Conservation (phyloP, 2,888 invertebrate genomes). For the Ethmia dodecea region DNA sequence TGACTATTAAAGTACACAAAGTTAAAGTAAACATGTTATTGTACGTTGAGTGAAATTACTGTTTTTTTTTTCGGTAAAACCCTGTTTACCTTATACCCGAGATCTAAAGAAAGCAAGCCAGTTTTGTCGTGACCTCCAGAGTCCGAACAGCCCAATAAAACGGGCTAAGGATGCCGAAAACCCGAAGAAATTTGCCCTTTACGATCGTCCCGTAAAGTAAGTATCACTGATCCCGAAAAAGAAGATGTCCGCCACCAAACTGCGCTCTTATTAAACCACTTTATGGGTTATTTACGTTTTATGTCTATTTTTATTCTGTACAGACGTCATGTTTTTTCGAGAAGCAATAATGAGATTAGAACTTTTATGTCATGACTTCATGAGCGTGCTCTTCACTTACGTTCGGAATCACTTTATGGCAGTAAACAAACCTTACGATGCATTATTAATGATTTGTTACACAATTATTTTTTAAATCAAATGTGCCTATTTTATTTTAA, state of each 20-base stretch:
- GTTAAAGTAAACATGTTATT: not conserved
- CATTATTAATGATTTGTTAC: too few relatives aligned
- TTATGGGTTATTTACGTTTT: slow-evolving; percentile 50
- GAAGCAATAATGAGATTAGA: not conserved
- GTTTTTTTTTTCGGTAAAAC: not conserved
- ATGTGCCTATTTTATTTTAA: too few relatives aligned
- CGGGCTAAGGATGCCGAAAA: slow-evolving; percentile 28
- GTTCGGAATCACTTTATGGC: too few relatives aligned
- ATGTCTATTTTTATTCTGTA: slow-evolving; percentile 34
- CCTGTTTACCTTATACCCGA: not conserved
- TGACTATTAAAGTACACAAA: slow-evolving; percentile 5
- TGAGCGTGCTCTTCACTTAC: too few relatives aligned
- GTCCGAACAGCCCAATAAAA: slow-evolving; percentile 23
- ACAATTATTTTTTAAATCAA: too few relatives aligned
- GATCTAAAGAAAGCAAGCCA: not conserved
- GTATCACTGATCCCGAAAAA: slow-evolving; percentile 45
- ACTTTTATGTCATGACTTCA: too few relatives aligned
- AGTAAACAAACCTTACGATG: too few relatives aligned
- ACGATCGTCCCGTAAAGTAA: slow-evolving; percentile 52
- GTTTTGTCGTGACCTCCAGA: slow-evolving; percentile 19
- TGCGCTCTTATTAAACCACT: slow-evolving; percentile 50
- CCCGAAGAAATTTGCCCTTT: slow-evolving; percentile 39
- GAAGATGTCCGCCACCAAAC: slow-evolving; percentile 43
- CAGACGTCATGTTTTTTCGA: slow-evolving; percentile 13
- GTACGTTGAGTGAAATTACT: not conserved